A percentile compares a stretch with the other conserved stretches of the same genome.
phyloP scores from a whole-genome alignment of 2,888 invertebrate genomes.

The Cryptocheilus praepositus region DNA sequence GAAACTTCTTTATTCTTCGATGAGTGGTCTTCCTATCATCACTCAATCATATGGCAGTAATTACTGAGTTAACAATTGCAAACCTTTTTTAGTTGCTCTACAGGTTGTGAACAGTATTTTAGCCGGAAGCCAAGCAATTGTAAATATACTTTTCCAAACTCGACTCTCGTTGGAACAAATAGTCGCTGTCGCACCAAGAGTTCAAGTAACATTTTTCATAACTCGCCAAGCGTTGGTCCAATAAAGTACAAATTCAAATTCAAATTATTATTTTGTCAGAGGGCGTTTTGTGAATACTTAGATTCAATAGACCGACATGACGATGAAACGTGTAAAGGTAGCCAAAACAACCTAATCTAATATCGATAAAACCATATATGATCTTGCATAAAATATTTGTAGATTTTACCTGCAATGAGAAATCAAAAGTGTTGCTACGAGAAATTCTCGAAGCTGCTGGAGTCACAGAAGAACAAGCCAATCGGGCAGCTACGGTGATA shows the following conservation, averaged over 20 bases:
- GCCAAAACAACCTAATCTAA: conserved; percentile 24
- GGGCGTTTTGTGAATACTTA: conserved; percentile 62
- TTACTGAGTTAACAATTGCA: too few species aligned
- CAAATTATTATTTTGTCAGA: conserved; percentile 40
- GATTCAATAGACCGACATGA: conserved; percentile 32
- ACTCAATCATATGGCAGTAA: too few species aligned
- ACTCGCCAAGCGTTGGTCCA: not conserved
- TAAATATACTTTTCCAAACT: conserved; percentile 58
- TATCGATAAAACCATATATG: conserved; percentile 8
- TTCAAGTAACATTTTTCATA: conserved; percentile 50
- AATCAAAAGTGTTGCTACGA: conserved; percentile 53
- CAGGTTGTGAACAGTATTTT: conserved; percentile 65
- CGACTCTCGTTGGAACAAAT: conserved; percentile 65
- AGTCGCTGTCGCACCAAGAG: conserved; percentile 59
- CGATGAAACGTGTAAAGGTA: conserved; percentile 42
- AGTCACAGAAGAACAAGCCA: conserved; percentile 48
- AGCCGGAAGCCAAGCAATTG: conserved; percentile 61
- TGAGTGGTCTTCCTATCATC: too few species aligned
- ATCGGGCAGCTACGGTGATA: conserved; percentile 62
- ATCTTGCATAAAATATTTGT: not conserved
- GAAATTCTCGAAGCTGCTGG: conserved; percentile 60
- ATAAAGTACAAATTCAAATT: not conserved
- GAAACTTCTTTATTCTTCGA: too few species aligned
- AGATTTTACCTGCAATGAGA: conserved; percentile 45
- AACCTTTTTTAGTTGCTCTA: conserved; percentile 61